These are phyloP conservation scores for Macropodus opercularis DNA, from an alignment of 2,797 vertebrate genomes.

Conservation along the genomic window DNA sequence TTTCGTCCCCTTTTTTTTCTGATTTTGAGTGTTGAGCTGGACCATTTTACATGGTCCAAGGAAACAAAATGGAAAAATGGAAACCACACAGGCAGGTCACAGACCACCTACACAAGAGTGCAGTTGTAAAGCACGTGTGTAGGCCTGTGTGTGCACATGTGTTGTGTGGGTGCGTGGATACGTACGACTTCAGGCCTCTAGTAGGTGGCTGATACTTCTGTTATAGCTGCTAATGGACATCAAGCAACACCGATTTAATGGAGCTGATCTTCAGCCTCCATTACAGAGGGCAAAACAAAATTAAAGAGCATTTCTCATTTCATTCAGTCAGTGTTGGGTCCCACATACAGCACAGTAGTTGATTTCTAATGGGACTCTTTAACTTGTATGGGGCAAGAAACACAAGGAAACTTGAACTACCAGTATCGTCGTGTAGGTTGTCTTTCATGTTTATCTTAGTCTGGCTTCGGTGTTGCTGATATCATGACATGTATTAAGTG, in stretches of 20 bases:
- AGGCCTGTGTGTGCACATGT: slow-evolving; percentile 37
- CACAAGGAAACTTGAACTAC: not conserved
- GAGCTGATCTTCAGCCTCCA: slow-evolving; percentile 22
- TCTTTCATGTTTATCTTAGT: not conserved
- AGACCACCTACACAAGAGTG: slow-evolving; percentile 62
- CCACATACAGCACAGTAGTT: not conserved
- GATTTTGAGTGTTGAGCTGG: slow-evolving; percentile 57
- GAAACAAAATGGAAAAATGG: slow-evolving; percentile 64
- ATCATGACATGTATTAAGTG: too few relatives aligned
- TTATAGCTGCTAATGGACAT: slow-evolving; percentile 59
- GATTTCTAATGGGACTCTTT: not conserved
- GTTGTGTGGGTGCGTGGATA: slow-evolving; percentile 48
- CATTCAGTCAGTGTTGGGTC: not conserved
- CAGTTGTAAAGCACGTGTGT: slow-evolving; percentile 51
- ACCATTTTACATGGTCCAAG: slow-evolving; percentile 59
- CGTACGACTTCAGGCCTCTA: slow-evolving; percentile 38
- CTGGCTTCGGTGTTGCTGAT: too few relatives aligned
- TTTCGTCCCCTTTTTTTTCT: too few relatives aligned
- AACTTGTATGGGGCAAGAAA: not conserved
- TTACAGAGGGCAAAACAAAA: slow-evolving; percentile 1
- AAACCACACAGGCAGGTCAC: slow-evolving; percentile 54
- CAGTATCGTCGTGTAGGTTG: not conserved
- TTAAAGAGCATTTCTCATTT: slow-evolving; percentile 5
- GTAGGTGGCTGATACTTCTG: slow-evolving; percentile 70
- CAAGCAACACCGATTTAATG: slow-evolving; percentile 48